Conservation (phyloP, 1,140 invertebrate species). For the Gryon sp. region DNA sequence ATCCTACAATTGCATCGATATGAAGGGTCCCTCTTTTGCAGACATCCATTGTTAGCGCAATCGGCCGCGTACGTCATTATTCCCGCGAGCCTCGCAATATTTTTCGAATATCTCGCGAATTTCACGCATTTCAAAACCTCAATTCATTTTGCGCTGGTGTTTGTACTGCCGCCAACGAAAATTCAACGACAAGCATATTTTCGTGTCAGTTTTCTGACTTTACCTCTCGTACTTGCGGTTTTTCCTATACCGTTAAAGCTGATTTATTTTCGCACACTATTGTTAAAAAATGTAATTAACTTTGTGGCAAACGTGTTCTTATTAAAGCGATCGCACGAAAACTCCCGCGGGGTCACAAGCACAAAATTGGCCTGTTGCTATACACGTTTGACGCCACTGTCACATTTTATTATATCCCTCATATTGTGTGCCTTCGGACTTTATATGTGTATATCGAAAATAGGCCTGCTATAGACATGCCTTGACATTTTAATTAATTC, state of each 20-base stretch:
- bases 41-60: slow-evolving; percentile 53
- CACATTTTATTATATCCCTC: slow-evolving; percentile 16
- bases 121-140: slow-evolving; percentile 38
- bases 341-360: background rate
- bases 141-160: too few relatives aligned
- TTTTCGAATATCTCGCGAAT: slow-evolving; percentile 53
- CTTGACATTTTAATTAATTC: too few relatives aligned
- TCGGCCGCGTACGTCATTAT: slow-evolving; percentile 48
- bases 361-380: slow-evolving; percentile 4
- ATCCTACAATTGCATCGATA: slow-evolving; percentile 45
- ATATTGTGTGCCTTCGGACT: too few relatives aligned
- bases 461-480: too few relatives aligned
- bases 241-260: too few relatives aligned
- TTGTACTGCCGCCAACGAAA: slow-evolving; percentile 22
- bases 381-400: background rate
- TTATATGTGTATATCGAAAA: too few relatives aligned
- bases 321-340: slow-evolving; percentile 28
- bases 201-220: too few relatives aligned
- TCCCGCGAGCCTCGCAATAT: slow-evolving; percentile 21
- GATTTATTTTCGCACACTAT: slow-evolving; percentile 13
- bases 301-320: slow-evolving; percentile 14
- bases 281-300: slow-evolving; percentile 30
- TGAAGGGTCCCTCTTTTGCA: slow-evolving; percentile 36
- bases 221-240: too few relatives aligned
- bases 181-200: too few relatives aligned